Conservation (phyloP, 1,140 invertebrate genomes). For the Stratiolaelaps scimitus region DNA sequence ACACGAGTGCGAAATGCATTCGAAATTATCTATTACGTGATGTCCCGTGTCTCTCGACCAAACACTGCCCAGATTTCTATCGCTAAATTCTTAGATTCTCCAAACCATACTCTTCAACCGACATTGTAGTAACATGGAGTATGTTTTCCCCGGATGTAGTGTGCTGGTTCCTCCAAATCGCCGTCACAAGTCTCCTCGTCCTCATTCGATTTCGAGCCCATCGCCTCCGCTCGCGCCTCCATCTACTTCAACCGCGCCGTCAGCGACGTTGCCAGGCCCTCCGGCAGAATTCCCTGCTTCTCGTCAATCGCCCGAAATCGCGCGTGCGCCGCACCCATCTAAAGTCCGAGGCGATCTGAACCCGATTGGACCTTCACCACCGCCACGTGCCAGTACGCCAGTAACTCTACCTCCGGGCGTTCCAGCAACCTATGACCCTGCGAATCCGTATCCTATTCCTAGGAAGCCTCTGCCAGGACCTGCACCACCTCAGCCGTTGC, state of each 20-base stretch:
- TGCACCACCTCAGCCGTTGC: neutral
- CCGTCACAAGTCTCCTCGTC: no score
- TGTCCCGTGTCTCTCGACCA: no score
- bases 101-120: no score
- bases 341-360: neutral
- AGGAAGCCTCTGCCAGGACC: constrained; percentile 8
- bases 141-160: no score
- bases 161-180: no score
- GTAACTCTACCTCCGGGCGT: constrained; percentile 11
- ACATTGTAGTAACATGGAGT: no score
- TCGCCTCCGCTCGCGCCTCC: no score
- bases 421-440: constrained; percentile 14
- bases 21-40: no score
- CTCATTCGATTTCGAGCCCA: no score
- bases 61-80: no score
- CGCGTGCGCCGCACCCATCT: neutral
- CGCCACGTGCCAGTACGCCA: neutral
- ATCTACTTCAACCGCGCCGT: neutral
- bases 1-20: no score
- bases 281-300: neutral
- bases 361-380: neutral
- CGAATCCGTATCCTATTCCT: constrained; percentile 1
- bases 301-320: neutral
- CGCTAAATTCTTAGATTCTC: no score
- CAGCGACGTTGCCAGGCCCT: neutral